phyloP scores from a whole-genome alignment of 2,797 vertebrate genomes.

The Clarias pachynema region DNA sequence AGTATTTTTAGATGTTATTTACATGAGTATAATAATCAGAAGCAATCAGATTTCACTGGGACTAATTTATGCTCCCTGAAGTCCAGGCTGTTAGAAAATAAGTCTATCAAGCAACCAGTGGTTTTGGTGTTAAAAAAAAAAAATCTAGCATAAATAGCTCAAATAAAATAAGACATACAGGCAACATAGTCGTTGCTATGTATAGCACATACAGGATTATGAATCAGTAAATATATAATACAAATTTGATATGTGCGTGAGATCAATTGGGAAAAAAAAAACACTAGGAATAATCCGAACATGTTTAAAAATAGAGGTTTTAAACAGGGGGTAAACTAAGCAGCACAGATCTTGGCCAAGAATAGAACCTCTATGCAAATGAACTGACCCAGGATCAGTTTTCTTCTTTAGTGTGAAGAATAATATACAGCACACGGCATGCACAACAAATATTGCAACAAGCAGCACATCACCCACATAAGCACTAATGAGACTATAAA shows the following conservation, averaged over 20 bases:
- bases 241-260: background rate
- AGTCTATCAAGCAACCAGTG: background rate
- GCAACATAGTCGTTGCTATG: background rate
- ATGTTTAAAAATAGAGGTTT: background rate
- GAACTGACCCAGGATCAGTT: background rate
- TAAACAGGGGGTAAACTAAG: background rate
- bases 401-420: background rate
- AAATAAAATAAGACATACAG: background rate
- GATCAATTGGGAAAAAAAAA: background rate
- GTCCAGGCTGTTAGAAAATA: background rate
- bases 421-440: slow-evolving; percentile 7
- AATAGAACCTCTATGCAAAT: background rate
- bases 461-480: slow-evolving; percentile 19
- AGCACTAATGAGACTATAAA: slow-evolving; percentile 13
- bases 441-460: background rate
- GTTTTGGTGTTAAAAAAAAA: background rate
- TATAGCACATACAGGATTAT: background rate
- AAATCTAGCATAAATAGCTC: background rate
- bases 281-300: background rate
- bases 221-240: background rate
- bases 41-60: slow-evolving; percentile 14
- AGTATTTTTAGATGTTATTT: slow-evolving; percentile 20
- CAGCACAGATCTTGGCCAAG: background rate
- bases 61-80: background rate
- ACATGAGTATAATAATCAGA: background rate